Evolutionary conservation across 2,113 vertebrate genomes (phyloP).

Genomic region (Leptocoma aspasia): DNA sequence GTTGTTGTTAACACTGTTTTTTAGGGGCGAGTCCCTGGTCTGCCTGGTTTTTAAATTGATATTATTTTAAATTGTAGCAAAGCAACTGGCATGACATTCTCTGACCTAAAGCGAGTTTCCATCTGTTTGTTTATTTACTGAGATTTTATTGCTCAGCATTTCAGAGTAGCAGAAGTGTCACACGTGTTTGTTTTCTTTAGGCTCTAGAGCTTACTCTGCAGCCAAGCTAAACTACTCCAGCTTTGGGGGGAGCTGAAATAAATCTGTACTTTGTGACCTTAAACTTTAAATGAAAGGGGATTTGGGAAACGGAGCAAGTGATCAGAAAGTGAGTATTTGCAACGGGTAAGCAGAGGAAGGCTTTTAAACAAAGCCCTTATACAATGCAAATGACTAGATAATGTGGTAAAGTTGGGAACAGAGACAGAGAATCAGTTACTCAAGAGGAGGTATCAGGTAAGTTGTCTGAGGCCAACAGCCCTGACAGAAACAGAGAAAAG

Average conservation of each 20-base stretch:
- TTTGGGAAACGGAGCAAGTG: not conserved
- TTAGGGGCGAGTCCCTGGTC: not conserved
- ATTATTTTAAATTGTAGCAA: not conserved
- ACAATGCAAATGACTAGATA: not conserved
- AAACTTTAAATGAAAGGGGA: not conserved
- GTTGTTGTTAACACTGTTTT: not conserved
- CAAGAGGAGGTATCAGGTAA: not conserved
- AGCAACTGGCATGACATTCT: not conserved
- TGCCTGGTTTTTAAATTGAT: not conserved
- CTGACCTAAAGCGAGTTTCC: not conserved
- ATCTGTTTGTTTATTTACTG: slow-evolving; percentile 21
- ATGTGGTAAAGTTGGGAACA: not conserved
- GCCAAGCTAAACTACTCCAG: not conserved
- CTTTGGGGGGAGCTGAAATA: not conserved
- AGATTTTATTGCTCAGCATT: slow-evolving; percentile 34
- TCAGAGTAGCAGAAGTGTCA: not conserved
- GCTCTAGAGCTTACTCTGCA: not conserved
- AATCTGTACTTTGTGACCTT: slow-evolving; percentile 22
- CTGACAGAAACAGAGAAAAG: not conserved
- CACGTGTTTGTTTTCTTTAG: slow-evolving; percentile 21
- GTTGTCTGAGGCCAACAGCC: not conserved
- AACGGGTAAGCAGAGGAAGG: not conserved
- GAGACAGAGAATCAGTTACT: not conserved
- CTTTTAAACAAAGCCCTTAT: not conserved
- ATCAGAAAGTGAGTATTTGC: not conserved